A percentile compares a stretch with the other conserved stretches of the same genome.
phyloP scores from a whole-genome alignment of 2,888 invertebrate genomes.

The Luperina testacea region DNA sequence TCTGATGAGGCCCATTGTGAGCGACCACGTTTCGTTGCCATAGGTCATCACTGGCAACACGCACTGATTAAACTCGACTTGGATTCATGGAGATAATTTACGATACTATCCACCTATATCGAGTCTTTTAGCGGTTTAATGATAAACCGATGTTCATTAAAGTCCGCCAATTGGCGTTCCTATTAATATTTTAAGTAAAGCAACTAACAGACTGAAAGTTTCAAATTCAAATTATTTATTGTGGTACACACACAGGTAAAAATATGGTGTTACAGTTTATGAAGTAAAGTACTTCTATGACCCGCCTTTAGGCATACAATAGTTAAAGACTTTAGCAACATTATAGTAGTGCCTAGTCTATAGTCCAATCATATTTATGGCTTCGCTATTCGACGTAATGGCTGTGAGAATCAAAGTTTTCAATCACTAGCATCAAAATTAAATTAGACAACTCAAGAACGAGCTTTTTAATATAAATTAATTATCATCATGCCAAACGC shows the following conservation, averaged over 20 bases:
- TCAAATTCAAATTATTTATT: too few species aligned
- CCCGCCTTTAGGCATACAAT: too few species aligned
- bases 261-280: too few species aligned
- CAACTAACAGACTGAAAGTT: neutral
- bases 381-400: neutral
- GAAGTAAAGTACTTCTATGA: too few species aligned
- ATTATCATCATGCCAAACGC: neutral
- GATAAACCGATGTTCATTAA: neutral
- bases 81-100: neutral
- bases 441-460: constrained; percentile 3
- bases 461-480: neutral
- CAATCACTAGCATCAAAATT: constrained; percentile 3
- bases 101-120: neutral
- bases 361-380: neutral
- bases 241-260: too few species aligned
- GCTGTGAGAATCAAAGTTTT: neutral
- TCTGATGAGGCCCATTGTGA: neutral
- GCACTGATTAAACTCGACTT: neutral
- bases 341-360: too few species aligned
- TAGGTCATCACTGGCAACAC: neutral
- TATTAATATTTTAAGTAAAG: constrained; percentile 1
- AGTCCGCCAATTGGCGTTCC: neutral
- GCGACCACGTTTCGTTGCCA: neutral
- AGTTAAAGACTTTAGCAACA: too few species aligned
- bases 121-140: neutral